Base-by-base conservation (phyloP, 2,113 vertebrate species). In the Salvelinus namaycush region DNA sequence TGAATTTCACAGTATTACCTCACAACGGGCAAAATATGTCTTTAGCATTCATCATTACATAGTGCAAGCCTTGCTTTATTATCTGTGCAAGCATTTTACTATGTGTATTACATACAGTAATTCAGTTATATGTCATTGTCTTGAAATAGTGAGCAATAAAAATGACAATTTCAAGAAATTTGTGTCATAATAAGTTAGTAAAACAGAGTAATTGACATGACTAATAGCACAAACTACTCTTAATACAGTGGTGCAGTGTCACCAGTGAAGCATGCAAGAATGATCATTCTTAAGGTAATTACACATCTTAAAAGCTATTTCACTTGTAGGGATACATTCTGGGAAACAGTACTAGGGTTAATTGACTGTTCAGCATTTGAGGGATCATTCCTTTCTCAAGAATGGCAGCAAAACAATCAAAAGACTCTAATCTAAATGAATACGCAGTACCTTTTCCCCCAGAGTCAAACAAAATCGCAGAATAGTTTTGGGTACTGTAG, bases 121-220 rank as follows among this genome's bases (percentile, higher is more conserved):
- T 87, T 89, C 81, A 85, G 78, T 82, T 79, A 84, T 80, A 91
- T 84, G 87, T 82, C 91, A 90, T 92, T 90, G 91, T 90, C 79
- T 87, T 82, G 77, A 85, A 92, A 92, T 90, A 79, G 79, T 73
- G 51, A 62, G 80, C 71, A 79, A 83, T 92, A 92, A 92, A 92
- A 84, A 71, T 29, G 64, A 74, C 80, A 81, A 88, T 89, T 92
- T 89, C 71, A 82, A 79, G 81, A 73, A 86, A 90, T 88, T 68
- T 44, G 87, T 90, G 84, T 87, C 80, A 76, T 86, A 80, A 87
- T 87, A 90, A 89, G 85, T 89, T 81, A 82, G 90, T 90, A 88
- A 90, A 91, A 90, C 75, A 79, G 81, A 89, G 88, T 89, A 87
- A 92, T 90, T 91, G 89, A 86, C 81, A 87, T 86, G 87, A 81